Evolutionary conservation across 2,888 invertebrate species (phyloP).

Genomic region (Dendrolimus pini): DNA sequence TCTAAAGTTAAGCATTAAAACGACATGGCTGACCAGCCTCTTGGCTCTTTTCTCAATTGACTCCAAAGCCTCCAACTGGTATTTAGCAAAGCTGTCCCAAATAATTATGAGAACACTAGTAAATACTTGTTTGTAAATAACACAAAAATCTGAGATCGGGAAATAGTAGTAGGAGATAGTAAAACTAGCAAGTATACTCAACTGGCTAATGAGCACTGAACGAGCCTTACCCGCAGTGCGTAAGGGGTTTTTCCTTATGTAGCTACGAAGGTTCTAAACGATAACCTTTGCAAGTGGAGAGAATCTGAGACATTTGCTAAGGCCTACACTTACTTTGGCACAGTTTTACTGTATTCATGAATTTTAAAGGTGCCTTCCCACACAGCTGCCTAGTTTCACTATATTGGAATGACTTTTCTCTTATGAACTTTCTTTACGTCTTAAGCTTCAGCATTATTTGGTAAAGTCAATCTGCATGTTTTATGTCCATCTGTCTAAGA

Average conservation of each 20-base stretch:
- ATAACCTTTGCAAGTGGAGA: constrained; percentile 23
- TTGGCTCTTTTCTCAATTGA: no score
- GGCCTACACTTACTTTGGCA: constrained; percentile 10
- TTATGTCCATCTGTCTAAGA: no score
- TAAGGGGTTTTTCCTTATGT: constrained; percentile 23
- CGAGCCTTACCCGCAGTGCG: constrained; percentile 27
- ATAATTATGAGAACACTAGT: no score
- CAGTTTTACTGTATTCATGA: constrained; percentile 21
- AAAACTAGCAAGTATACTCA: not conserved
- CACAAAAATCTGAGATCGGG: no score
- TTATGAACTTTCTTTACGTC: not conserved
- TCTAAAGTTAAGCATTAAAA: no score
- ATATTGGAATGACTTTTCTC: not conserved
- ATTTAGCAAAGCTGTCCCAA: no score
- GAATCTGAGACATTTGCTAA: constrained; percentile 19
- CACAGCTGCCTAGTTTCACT: not conserved
- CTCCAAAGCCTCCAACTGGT: no score
- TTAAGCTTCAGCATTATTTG: no score
- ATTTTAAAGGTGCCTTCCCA: constrained; percentile 11
- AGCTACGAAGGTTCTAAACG: constrained; percentile 26
- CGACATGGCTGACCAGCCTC: no score
- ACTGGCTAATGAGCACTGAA: constrained; percentile 8
- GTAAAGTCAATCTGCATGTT: no score
- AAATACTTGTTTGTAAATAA: no score
- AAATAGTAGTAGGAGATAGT: not conserved